These are phyloP conservation scores for Zaprionus davidi DNA, from an alignment of 1,140 invertebrate genomes.

Conservation along the genomic window DNA sequence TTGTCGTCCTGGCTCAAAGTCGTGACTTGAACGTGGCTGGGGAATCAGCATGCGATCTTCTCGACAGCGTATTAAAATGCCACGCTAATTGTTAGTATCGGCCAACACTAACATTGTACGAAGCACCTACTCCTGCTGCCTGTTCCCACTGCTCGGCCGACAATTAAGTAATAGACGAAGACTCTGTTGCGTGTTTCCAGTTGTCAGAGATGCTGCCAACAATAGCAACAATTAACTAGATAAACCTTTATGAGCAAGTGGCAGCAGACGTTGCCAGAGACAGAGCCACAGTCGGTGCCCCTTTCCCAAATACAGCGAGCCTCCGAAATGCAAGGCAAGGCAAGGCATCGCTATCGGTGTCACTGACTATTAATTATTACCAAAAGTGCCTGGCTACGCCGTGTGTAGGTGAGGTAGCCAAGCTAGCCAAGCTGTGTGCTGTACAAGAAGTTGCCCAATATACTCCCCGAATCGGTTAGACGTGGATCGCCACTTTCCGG, in stretches of 20 bases:
- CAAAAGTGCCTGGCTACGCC: slow-evolving; percentile 29
- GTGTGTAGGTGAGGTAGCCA: slow-evolving; percentile 57
- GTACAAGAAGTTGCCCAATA: slow-evolving; percentile 14
- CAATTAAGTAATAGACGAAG: slow-evolving; percentile 80
- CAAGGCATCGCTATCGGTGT: slow-evolving; percentile 54
- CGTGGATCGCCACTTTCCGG: slow-evolving; percentile 1
- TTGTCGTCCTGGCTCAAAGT: slow-evolving; percentile 56
- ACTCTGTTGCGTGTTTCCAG: slow-evolving; percentile 61
- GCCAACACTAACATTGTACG: slow-evolving; percentile 6
- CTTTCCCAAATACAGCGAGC: neutral
- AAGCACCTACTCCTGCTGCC: slow-evolving; percentile 1
- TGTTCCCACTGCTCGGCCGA: slow-evolving; percentile 40
- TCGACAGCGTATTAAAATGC: slow-evolving; percentile 81
- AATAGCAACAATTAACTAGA: slow-evolving; percentile 52
- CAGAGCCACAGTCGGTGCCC: neutral
- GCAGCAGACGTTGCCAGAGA: slow-evolving; percentile 29
- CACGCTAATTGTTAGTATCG: slow-evolving; percentile 80
- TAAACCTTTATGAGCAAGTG: slow-evolving; percentile 73
- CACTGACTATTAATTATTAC: slow-evolving; percentile 74
- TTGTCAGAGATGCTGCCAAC: slow-evolving; percentile 21
- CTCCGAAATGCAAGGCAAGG: slow-evolving; percentile 31
- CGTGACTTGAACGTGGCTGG: slow-evolving; percentile 68
- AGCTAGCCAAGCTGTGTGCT: neutral
- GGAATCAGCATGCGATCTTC: slow-evolving; percentile 79
- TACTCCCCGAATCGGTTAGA: neutral